Conservation (phyloP, 2,113 vertebrate species). For the Chloroceryle aenea region DNA sequence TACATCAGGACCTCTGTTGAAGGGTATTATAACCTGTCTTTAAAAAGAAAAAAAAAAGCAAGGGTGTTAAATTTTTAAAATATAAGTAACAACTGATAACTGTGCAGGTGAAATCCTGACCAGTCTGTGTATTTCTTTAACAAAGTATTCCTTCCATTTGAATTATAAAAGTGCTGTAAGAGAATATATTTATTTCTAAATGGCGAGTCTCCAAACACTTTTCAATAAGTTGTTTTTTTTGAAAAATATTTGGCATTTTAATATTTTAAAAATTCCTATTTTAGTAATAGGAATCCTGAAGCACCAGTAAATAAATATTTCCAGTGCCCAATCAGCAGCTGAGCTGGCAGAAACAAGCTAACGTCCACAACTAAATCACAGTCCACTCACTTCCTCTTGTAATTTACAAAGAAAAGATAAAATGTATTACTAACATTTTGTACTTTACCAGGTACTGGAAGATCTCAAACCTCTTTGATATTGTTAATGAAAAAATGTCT, state of each 20-base stretch:
- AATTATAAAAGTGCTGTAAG: not conserved
- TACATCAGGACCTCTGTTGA: not conserved
- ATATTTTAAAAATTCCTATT: not conserved
- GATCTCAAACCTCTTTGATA: not conserved
- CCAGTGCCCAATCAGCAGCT: not conserved
- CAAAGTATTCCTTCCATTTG: not conserved
- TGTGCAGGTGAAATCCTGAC: not conserved
- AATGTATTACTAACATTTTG: not conserved
- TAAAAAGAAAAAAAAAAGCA: not conserved
- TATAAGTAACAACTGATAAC: not conserved
- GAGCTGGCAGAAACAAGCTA: not conserved
- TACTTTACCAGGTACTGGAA: not conserved
- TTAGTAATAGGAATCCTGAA: not conserved
- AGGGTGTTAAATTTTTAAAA: not conserved
- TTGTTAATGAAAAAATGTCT: not conserved
- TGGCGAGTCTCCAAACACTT: not conserved
- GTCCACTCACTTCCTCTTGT: not conserved
- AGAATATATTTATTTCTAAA: not conserved
- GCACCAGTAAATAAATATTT: not conserved
- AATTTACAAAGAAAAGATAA: not conserved
- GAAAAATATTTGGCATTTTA: no score
- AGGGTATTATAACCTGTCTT: not conserved
- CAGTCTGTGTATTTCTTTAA: not conserved
- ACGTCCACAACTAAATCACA: not conserved
- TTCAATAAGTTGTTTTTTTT: not conserved